Conservation (phyloP, 37 sponge, comb jelly and placozoan genomes). For the Ianthella basta region DNA sequence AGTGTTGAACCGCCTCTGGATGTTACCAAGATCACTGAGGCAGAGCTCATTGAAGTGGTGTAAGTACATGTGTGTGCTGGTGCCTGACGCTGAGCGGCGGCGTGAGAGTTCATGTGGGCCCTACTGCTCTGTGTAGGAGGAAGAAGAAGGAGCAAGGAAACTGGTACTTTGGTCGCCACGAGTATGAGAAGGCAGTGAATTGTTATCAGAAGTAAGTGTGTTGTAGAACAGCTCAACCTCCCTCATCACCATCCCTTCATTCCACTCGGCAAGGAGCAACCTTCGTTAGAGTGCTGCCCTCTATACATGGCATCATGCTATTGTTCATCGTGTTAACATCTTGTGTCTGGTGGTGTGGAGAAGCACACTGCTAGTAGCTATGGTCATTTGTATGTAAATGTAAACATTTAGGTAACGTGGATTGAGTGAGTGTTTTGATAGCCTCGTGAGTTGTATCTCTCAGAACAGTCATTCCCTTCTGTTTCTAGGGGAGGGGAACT, state of each 20-base stretch:
- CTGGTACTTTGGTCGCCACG: constrained; percentile 61
- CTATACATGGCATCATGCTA: too few species aligned
- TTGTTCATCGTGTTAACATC: too few species aligned
- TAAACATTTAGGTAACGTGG: too few species aligned
- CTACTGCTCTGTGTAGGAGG: not conserved
- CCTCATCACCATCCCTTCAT: too few species aligned
- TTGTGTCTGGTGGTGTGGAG: too few species aligned
- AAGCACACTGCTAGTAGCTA: too few species aligned
- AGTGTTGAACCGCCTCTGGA: constrained; percentile 59
- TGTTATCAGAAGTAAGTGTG: constrained; percentile 56
- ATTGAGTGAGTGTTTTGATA: too few species aligned
- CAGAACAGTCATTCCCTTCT: too few species aligned
- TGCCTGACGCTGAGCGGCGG: not conserved
- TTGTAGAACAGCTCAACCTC: not conserved
- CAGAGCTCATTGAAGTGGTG: constrained; percentile 51
- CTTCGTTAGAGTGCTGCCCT: too few species aligned
- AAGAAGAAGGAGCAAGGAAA: constrained; percentile 67
- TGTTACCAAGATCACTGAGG: constrained; percentile 39
- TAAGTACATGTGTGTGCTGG: constrained; percentile 23
- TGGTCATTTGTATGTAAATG: too few species aligned
- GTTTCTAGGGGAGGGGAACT: constrained; percentile 38
- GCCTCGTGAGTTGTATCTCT: too few species aligned
- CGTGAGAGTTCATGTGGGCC: not conserved
- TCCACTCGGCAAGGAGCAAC: too few species aligned
- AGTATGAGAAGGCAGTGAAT: constrained; percentile 52